Base-by-base conservation (phyloP, 2,113 vertebrate genomes). In the Thunnus maccoyii region DNA sequence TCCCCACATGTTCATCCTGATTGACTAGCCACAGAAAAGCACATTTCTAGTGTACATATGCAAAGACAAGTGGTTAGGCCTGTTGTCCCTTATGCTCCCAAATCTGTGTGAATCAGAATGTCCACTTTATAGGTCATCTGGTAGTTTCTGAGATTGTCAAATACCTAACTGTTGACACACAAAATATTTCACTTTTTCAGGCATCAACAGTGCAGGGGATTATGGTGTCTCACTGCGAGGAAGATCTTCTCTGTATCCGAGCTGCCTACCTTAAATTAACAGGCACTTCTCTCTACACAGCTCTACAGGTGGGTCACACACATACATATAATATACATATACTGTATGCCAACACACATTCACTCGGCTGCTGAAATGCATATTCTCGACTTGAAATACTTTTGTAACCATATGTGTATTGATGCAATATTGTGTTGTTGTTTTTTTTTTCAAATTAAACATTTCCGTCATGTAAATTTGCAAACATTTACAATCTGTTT, bases 171-270 rank as follows among this genome's bases (percentile, higher is more conserved):
- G 3, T 32, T 58, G 20, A 51, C 13, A 62, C 8, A n/a, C 12
- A 8, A 32, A 25, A 54, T 0, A 16, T 74, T 36, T 86, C 9
- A 13, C 46, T 69, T 15, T 81, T 63, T 18, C 77, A 94, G 94
- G 65, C 73, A 4, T 0, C 84, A 0, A 13, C 85, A 27, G 47
- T 95, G 12, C 94, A 94, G 15, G 87, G 92, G 0, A 76, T 95
- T 20, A 86, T 95, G 85, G 86, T 95, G 82, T 91, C 94, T 66
- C 94, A 93, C 86, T 83, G 89, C 30, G 94, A 95, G 63, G 91
- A 93, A n/a, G 94, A 95, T 78, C 91, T 95, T 30, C 90, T 95
- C 60, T 80, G 85, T 15, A 83, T 95, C 72, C 70, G 94, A 82
- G 91, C 61, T 0, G 93, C 91, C 8, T 95, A 73, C 85, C 80